Base-by-base conservation (phyloP, 2,113 vertebrate species). In the Pristiophorus japonicus region DNA sequence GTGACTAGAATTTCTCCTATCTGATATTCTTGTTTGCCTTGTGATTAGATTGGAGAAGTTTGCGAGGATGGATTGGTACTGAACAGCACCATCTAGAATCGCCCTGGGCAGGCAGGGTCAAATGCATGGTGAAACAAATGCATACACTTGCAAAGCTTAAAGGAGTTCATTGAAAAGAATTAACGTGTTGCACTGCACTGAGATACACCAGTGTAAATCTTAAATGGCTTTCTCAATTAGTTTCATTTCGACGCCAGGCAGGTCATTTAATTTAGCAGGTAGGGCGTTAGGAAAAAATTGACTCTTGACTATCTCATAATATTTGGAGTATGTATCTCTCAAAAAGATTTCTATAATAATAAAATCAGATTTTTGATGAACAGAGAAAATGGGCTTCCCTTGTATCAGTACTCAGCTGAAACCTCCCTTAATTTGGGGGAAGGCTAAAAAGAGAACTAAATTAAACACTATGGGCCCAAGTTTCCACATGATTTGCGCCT, bases 11-110 rank as follows among this genome's bases (percentile, higher is more conserved):
- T n/a, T n/a, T n/a, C n/a, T n/a, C n/a, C n/a, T n/a, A 38, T 91
- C 59, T 91, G 88, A 62, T 59, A 91, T 38, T n/a, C 88, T 63
- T 91, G n/a, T 92, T 92, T 92, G 62, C 34, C 20, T 34, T 63
- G 16, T 10, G 88, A 92, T 92, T n/a, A 92, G 59, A 63, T 63
- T n/a, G 45, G 84, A 87, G 22, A 87, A 30, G 22, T 51, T 81
- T 30, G 11, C n/a, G 5, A 81, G 16, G 20, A n/a, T 75, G 30
- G 51, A 62, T 91, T 62, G 87, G 55, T n/a, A 81, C 55, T 62
- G 87, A n/a, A n/a, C 87, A 91, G 38, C 78, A 81, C 78, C 5
- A 81, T 20, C 78, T 45, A 42, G 16, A 81, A 81, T 81, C 78
- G 20, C 78, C 78, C 6, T 81, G 27, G 55, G 87, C 51, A 91